These are phyloP conservation scores for Bombus consobrinus DNA, from an alignment of 1,140 invertebrate species.

Conservation along the genomic window DNA sequence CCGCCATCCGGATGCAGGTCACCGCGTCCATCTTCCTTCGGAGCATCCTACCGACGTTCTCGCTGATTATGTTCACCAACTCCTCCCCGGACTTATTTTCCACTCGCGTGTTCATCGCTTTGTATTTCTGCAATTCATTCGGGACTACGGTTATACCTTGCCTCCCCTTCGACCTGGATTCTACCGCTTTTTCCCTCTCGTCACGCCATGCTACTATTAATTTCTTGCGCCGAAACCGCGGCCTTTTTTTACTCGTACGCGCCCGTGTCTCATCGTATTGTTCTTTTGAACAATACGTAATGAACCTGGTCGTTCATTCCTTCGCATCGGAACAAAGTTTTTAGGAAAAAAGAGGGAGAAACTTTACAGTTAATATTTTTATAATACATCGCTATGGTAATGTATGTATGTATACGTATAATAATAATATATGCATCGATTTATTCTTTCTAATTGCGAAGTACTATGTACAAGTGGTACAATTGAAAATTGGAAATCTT, in stretches of 20 bases:
- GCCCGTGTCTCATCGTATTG: background rate
- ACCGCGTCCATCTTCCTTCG: conserved; percentile 93
- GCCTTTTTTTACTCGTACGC: background rate
- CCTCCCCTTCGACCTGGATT: conserved; percentile 18
- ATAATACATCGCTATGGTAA: background rate
- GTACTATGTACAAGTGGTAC: background rate
- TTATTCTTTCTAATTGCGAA: background rate
- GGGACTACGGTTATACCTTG: background rate
- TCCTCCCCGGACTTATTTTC: conserved; percentile 89
- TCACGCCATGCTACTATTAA: conserved; percentile 19
- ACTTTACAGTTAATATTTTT: background rate
- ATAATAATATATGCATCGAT: background rate
- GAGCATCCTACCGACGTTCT: conserved; percentile 90
- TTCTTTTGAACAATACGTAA: background rate
- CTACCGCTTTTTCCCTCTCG: background rate
- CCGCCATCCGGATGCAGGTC: conserved; percentile 88
- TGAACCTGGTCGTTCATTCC: background rate
- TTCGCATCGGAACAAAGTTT: background rate
- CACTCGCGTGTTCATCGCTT: conserved; percentile 88
- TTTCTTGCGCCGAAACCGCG: conserved; percentile 25
- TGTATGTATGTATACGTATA: too few relatives aligned
- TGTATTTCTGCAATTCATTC: conserved; percentile 86
- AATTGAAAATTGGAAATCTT: background rate
- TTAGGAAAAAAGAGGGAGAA: background rate
- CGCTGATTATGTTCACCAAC: conserved; percentile 88